Percentiles rank a stretch among this genome's conserved stretches.
Conservation (phyloP, 2,113 vertebrate species). For the Platanista minor region DNA sequence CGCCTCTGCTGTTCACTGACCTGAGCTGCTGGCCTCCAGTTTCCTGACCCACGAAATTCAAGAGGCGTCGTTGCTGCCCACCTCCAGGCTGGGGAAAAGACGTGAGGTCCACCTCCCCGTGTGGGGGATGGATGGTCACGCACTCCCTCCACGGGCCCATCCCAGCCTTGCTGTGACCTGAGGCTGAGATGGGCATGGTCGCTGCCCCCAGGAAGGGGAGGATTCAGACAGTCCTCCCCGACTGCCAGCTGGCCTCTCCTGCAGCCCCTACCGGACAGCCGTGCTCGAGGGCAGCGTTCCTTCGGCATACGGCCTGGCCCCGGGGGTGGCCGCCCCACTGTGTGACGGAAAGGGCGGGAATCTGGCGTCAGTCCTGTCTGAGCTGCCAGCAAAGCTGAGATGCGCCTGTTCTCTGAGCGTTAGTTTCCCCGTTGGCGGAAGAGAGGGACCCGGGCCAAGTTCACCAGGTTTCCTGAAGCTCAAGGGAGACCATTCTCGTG, state of each 20-base stretch:
- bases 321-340: not conserved
- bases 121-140: not conserved
- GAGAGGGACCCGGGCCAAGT: rapidly evolving
- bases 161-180: rapidly evolving
- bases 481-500: not conserved
- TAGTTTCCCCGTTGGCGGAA: rapidly evolving
- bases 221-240: no score
- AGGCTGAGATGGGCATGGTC: rapidly evolving
- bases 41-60: rapidly evolving
- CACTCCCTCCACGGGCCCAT: rapidly evolving
- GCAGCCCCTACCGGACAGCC: not conserved
- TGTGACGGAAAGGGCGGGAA: not conserved
- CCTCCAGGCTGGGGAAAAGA: no score
- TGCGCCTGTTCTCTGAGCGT: not conserved
- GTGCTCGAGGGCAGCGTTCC: not conserved
- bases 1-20: no score
- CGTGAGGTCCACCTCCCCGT: not conserved
- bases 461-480: not conserved
- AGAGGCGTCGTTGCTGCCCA: not conserved
- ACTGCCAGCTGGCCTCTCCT: not conserved
- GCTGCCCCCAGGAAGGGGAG: not conserved
- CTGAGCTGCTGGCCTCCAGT: not conserved
- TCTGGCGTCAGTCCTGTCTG: rapidly evolving
- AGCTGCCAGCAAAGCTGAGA: rapidly evolving
- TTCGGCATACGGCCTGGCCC: not conserved